Conservation (phyloP, 2,888 invertebrate genomes). For the Cataglyphis cursor region DNA sequence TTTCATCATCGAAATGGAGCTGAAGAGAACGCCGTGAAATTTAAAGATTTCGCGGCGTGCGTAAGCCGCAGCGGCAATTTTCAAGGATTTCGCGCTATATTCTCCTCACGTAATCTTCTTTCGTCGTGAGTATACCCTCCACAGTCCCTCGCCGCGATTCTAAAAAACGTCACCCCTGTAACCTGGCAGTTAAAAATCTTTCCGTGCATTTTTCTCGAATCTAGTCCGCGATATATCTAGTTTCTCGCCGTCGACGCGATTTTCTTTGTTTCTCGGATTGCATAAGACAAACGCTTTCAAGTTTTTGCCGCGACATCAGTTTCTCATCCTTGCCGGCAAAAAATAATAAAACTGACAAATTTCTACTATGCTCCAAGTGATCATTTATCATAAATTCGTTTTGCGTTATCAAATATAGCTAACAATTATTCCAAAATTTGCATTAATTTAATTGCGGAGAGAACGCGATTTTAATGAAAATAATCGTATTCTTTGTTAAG, state of each 20-base stretch:
- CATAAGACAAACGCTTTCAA: slow-evolving; percentile 36
- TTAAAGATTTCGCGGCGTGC: slow-evolving; percentile 39
- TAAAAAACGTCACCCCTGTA: slow-evolving; percentile 48
- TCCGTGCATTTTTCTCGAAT: slow-evolving; percentile 41
- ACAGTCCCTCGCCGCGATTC: slow-evolving; percentile 8
- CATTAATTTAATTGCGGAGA: not conserved
- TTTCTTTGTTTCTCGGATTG: slow-evolving; percentile 39
- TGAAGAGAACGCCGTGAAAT: slow-evolving; percentile 37
- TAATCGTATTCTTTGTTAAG: not conserved
- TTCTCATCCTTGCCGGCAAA: slow-evolving; percentile 20
- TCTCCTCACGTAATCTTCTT: slow-evolving; percentile 52
- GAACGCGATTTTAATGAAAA: not conserved
- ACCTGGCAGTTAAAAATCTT: slow-evolving; percentile 52
- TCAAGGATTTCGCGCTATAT: slow-evolving; percentile 53
- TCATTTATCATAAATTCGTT: slow-evolving; percentile 32
- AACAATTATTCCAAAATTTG: not conserved
- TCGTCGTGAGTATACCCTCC: slow-evolving; percentile 22
- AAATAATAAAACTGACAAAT: slow-evolving; percentile 25
- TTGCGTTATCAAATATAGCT: not conserved
- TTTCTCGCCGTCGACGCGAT: slow-evolving; percentile 20
- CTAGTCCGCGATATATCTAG: slow-evolving; percentile 36
- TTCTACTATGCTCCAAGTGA: not conserved
- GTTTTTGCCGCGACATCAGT: slow-evolving; percentile 17
- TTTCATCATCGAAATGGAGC: slow-evolving; percentile 14
- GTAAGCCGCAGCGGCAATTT: slow-evolving; percentile 53